phyloP scores from a whole-genome alignment of 2,888 invertebrate species.

The Malacosoma neustria region DNA sequence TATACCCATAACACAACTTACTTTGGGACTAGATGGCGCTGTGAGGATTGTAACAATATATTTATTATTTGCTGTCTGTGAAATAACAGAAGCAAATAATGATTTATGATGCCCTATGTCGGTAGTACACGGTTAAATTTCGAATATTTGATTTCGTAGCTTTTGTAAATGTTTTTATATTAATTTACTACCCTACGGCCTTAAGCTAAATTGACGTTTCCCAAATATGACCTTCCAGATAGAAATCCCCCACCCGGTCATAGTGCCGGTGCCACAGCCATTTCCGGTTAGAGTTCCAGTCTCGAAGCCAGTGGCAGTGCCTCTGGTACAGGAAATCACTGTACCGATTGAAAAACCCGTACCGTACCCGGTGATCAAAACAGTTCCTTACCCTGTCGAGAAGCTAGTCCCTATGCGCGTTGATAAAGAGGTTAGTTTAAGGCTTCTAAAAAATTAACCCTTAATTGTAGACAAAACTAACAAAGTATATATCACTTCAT shows the following conservation, averaged over 20 bases:
- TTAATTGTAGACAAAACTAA: too few species aligned
- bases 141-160: too few species aligned
- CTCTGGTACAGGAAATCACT: constrained; percentile 75
- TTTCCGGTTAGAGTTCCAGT: constrained; percentile 84
- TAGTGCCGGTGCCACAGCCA: constrained; percentile 84
- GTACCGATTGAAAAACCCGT: constrained; percentile 76
- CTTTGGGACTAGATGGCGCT: too few species aligned
- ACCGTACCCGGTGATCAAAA: constrained; percentile 82
- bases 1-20: too few species aligned
- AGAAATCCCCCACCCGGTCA: constrained; percentile 83
- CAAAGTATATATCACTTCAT: too few species aligned
- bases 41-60: too few species aligned
- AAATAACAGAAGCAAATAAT: too few species aligned
- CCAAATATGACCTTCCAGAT: constrained; percentile 69
- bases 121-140: too few species aligned
- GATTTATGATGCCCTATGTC: too few species aligned
- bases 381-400: constrained; percentile 82
- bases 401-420: constrained; percentile 83
- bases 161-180: too few species aligned
- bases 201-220: constrained; percentile 35
- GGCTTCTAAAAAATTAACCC: neutral
- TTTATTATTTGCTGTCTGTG: too few species aligned
- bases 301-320: constrained; percentile 81
- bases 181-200: too few species aligned
- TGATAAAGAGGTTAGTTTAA: constrained; percentile 77